Conservation (phyloP, 2,797 vertebrate genomes). For the Phataginus tetradactyla region DNA sequence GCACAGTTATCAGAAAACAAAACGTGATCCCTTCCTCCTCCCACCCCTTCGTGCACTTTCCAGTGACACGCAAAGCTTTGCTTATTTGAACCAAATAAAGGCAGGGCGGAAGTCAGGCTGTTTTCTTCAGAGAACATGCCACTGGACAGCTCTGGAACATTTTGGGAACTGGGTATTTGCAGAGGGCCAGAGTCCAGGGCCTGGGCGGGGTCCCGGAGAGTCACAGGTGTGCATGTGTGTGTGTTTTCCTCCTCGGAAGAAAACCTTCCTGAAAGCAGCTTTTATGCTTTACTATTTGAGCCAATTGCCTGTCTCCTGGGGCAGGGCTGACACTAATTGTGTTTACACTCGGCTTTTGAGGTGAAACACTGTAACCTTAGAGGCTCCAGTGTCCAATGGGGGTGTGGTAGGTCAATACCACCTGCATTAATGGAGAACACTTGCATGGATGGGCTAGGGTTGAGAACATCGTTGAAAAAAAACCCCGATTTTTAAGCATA, state of each 20-base stretch:
- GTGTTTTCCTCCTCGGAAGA: slow-evolving; percentile 11
- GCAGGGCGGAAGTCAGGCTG: background rate
- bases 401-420: background rate
- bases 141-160: background rate
- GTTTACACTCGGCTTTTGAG: background rate
- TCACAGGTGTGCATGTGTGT: background rate
- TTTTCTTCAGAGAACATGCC: slow-evolving; percentile 30
- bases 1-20: slow-evolving; percentile 60
- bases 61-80: slow-evolving; percentile 71
- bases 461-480: background rate
- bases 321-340: background rate
- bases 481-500: background rate
- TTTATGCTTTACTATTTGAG: background rate
- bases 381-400: background rate
- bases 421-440: background rate
- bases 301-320: background rate
- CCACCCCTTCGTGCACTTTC: slow-evolving; percentile 62
- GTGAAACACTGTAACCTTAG: background rate
- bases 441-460: background rate
- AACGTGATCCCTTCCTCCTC: slow-evolving; percentile 42
- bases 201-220: background rate
- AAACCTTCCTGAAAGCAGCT: slow-evolving; percentile 29
- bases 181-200: background rate
- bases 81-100: slow-evolving; percentile 39
- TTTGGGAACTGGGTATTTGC: slow-evolving; percentile 13